Percentiles rank a stretch among this genome's conserved stretches.
phyloP scores from a whole-genome alignment of 1,140 invertebrate genomes.

The Xylocopa sonorina region DNA sequence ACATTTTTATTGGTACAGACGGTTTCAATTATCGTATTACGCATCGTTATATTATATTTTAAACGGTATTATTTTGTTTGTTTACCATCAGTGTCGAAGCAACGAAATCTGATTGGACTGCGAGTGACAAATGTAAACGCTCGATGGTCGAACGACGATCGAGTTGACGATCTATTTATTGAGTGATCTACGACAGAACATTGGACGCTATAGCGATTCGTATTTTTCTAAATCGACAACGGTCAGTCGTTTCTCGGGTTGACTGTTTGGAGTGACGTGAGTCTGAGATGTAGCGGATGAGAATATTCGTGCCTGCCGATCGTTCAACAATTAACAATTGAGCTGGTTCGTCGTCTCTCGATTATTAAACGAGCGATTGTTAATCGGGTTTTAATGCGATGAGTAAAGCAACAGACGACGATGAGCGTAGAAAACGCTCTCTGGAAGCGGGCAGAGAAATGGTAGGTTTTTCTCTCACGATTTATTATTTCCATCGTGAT shows the following conservation, averaged over 20 bases:
- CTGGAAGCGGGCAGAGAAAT: constrained; percentile 72
- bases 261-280: constrained; percentile 11
- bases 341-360: not conserved
- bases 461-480: constrained; percentile 45
- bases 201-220: constrained; percentile 28
- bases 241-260: constrained; percentile 13
- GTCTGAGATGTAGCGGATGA: constrained; percentile 53
- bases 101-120: too few relatives aligned
- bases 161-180: constrained; percentile 1
- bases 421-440: constrained; percentile 68
- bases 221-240: constrained; percentile 55
- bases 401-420: constrained; percentile 66
- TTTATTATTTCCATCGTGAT: not conserved
- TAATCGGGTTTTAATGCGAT: constrained; percentile 32
- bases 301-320: not conserved
- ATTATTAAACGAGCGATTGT: constrained; percentile 24
- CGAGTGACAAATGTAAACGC: too few relatives aligned
- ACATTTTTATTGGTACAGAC: too few relatives aligned
- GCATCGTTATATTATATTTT: too few relatives aligned
- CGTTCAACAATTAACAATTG: constrained; percentile 2
- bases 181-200: not conserved
- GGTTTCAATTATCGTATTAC: too few relatives aligned
- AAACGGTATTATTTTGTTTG: too few relatives aligned
- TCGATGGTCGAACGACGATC: too few relatives aligned
- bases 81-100: too few relatives aligned